Conservation (phyloP, 2,888 invertebrate genomes). For the Phyllotreta cruciferae region DNA sequence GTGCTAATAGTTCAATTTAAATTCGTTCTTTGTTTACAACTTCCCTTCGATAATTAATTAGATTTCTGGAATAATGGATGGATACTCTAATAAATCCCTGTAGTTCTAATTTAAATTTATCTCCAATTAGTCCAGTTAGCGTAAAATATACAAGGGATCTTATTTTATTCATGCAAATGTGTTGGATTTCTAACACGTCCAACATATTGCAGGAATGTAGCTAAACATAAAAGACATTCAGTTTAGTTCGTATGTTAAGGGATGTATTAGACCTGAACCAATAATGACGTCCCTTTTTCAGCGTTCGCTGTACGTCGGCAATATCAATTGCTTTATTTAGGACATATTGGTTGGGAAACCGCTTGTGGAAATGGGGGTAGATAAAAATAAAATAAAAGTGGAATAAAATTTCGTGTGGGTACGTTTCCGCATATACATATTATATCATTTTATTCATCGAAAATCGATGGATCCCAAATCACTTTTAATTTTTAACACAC, state of each 20-base stretch:
- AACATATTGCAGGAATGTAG: no score
- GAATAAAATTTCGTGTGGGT: constrained; percentile 14
- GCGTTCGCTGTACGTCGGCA: constrained; percentile 4
- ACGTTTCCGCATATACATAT: constrained; percentile 2
- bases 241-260: constrained; percentile 1
- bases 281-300: constrained; percentile 11
- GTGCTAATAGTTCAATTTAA: no score
- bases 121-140: no score
- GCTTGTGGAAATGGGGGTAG: constrained; percentile 7
- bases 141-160: no score
- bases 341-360: constrained; percentile 11
- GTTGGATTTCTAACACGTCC: no score
- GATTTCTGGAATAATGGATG: no score
- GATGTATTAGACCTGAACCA: constrained; percentile 10
- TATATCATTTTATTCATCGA: constrained; percentile 1
- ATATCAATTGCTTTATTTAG: constrained; percentile 13
- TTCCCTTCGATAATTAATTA: no score
- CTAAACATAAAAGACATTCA: not conserved
- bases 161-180: no score
- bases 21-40: no score
- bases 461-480: constrained; percentile 1
- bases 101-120: no score
- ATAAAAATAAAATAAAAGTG: constrained; percentile 17
- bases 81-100: no score
- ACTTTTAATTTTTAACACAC: not conserved